These are phyloP conservation scores for Athalia circularis DNA, from an alignment of 2,888 invertebrate species.

Conservation along the genomic window DNA sequence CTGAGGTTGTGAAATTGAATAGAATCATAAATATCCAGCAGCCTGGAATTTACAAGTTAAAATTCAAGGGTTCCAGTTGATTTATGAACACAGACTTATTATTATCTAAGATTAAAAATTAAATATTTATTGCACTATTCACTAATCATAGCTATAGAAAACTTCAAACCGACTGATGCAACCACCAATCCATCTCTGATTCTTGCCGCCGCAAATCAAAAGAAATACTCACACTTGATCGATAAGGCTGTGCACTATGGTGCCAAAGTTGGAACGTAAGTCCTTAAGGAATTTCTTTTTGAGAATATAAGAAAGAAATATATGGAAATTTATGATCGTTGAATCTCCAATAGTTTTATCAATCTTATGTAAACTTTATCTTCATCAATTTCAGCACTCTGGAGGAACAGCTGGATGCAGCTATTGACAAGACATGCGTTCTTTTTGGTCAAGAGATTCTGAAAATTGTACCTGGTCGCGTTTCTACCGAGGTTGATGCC, in stretches of 20 bases:
- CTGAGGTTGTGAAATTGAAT: too few relatives aligned
- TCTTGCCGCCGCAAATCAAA: conserved; percentile 93
- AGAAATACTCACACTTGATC: conserved; percentile 93
- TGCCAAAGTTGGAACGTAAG: conserved; percentile 79
- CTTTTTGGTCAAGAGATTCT: conserved; percentile 98
- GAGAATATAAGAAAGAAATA: too few relatives aligned
- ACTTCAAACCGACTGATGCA: conserved; percentile 96
- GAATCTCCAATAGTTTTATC: too few relatives aligned
- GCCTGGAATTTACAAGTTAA: too few relatives aligned
- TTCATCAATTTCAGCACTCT: conserved; percentile 76
- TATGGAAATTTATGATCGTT: too few relatives aligned
- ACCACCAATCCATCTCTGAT: conserved; percentile 99
- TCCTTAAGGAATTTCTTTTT: conserved; percentile 48
- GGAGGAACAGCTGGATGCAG: conserved; percentile 86
- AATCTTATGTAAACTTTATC: too few relatives aligned
- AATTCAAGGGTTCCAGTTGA: too few relatives aligned
- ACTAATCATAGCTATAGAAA: conserved; percentile 84
- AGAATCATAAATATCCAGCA: too few relatives aligned
- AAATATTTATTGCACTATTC: conserved; percentile 51
- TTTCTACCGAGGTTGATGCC: conserved; percentile 97
- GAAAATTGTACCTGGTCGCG: conserved; percentile 97
- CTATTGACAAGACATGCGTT: conserved; percentile 96
- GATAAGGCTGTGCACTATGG: conserved; percentile 94
- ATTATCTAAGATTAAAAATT: background rate
- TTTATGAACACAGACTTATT: too few relatives aligned